Evolutionary conservation across 2,113 vertebrate species (phyloP), one percentile per base, ranked within the genome.

Genomic region (Rostratula benghalensis): DNA sequence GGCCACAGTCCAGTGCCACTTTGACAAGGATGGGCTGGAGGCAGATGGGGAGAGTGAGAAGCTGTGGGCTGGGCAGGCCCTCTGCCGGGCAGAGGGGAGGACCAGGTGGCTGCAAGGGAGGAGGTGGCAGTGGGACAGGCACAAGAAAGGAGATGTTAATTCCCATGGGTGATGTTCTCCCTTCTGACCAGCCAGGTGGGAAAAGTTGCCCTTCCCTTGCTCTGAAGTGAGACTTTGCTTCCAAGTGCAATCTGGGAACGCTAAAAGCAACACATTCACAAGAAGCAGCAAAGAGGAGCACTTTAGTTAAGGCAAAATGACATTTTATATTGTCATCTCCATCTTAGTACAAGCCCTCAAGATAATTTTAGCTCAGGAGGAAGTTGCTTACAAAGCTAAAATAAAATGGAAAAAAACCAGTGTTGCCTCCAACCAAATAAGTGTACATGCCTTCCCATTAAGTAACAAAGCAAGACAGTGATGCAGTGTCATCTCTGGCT

Each of bases 191-290:
- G 53, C 73, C 83, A 95, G 94, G 77, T 78, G 83, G 83, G 78
- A 80, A 86, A 94, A 90, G 75, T 88, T 92, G 83, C 91, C 94
- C 83, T 84, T 90, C 70, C 59, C 86, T 75, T 19, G 25, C 53
- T 69, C 48, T 31, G 45, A 37, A 46, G 48, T 73, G 46, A 45
- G 50, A 43, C 39, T 53, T 68, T 1, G 1, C 30, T 4, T 89
- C 86, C 65, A 95, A 92, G 81, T 21, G 10, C 90, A 92, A 76
- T 46, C 70, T 91, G 93, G 92, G 90, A 80, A 23, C 33, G 63
- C 89, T 79, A 87, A 78, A 68, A 94, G 82, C 89, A 95, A 77
- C 86, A 84, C 87, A 81, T 77, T 70, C 84, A 56, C 81, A 75
- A 60, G 80, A 71, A 60, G 90, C 61, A 93, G 78, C 13, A 10